Conservation (phyloP, 2,888 invertebrate species). For the Cybosia mesomella region DNA sequence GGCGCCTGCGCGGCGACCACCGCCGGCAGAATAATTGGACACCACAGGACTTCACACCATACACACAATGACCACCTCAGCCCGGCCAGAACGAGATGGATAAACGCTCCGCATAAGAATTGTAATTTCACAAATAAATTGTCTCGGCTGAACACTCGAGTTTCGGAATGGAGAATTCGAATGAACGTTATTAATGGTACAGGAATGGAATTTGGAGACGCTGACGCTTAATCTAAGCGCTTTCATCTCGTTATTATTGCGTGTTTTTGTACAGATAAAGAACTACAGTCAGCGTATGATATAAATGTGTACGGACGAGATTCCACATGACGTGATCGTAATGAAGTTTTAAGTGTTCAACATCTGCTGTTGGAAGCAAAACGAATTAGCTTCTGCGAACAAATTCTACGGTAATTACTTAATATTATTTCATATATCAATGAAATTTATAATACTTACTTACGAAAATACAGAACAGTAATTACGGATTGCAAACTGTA, state of each 20-base stretch:
- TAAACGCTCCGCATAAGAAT: conserved; percentile 51
- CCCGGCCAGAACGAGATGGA: conserved; percentile 49
- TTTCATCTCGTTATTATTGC: conserved; percentile 56
- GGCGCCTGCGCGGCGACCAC: conserved; percentile 83
- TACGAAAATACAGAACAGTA: too few relatives aligned
- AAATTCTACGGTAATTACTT: conserved; percentile 4
- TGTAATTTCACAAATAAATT: conserved; percentile 69
- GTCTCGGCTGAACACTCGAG: conserved; percentile 61
- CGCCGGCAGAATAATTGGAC: conserved; percentile 84
- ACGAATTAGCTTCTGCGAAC: conserved; percentile 13
- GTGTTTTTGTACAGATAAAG: conserved; percentile 48
- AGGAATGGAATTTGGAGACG: conserved; percentile 68
- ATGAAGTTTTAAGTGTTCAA: conserved; percentile 26
- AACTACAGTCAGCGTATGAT: conserved; percentile 30
- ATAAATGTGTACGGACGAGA: conserved; percentile 28
- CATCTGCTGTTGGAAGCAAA: conserved; percentile 16
- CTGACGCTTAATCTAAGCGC: conserved; percentile 62
- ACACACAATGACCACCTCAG: conserved; percentile 58
- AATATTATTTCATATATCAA: too few relatives aligned
- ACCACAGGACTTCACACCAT: conserved; percentile 86
- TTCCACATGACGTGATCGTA: conserved; percentile 28
- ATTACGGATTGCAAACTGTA: too few relatives aligned
- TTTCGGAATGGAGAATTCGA: conserved; percentile 66
- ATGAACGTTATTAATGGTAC: conserved; percentile 72
- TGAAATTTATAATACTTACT: too few relatives aligned